Evolutionary conservation across 2,113 vertebrate genomes (phyloP).

Genomic region (Physeter macrocephalus): DNA sequence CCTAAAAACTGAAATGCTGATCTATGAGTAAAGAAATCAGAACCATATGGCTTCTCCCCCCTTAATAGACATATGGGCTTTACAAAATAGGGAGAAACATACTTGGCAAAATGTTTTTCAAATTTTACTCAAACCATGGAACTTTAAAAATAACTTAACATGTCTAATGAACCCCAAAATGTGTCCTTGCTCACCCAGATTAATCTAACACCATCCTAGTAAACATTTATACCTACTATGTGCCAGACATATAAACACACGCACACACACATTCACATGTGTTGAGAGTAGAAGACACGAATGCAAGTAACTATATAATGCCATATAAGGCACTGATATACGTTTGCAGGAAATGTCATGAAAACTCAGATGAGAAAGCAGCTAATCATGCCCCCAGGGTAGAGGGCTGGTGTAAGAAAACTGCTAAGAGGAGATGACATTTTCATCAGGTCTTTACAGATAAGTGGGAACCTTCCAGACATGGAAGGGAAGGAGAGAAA

Average conservation of each 20-base stretch:
- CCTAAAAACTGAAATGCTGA: constrained; percentile 53
- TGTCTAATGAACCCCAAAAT: constrained; percentile 72
- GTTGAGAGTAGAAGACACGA: neutral
- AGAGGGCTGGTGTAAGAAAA: neutral
- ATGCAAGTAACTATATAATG: neutral
- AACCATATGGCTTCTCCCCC: constrained; percentile 65
- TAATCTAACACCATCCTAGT: constrained; percentile 46
- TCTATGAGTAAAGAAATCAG: constrained; percentile 63
- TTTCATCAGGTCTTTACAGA: neutral
- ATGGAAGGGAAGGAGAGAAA: neutral
- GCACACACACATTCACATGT: neutral
- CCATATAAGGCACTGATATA: rapidly evolving
- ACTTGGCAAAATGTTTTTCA: constrained; percentile 62
- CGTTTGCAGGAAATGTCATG: neutral
- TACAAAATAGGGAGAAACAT: constrained; percentile 65
- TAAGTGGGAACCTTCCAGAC: neutral
- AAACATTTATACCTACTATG: constrained; percentile 64
- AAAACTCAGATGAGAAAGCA: neutral
- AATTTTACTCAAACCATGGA: constrained; percentile 69
- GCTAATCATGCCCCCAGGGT: rapidly evolving
- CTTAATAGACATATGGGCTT: constrained; percentile 70
- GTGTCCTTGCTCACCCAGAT: constrained; percentile 56
- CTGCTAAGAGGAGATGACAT: neutral
- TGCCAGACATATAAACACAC: neutral
- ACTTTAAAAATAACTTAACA: constrained; percentile 73